Evolutionary conservation across 2,888 invertebrate species (phyloP).

Genomic region (Pemphredon lugubris): DNA sequence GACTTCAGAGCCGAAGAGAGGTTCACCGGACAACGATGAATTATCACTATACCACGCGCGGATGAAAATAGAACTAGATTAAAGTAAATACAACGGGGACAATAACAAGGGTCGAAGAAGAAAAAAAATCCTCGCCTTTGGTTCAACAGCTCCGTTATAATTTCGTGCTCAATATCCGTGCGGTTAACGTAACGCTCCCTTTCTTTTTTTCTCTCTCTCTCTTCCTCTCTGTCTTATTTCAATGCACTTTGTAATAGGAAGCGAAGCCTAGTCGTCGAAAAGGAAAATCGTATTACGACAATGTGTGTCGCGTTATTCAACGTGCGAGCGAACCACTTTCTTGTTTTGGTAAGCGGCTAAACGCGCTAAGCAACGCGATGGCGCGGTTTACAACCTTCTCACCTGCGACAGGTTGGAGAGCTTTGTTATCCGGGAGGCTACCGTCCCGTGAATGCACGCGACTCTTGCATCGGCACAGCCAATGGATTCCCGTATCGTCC

Average conservation of each 20-base stretch:
- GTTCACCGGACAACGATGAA: conserved; percentile 25
- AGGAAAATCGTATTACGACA: conserved; percentile 44
- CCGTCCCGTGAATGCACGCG: conserved; percentile 18
- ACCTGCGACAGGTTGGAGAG: conserved; percentile 25
- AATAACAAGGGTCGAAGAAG: background rate
- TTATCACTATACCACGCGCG: conserved; percentile 4
- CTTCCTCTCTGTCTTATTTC: too few relatives aligned
- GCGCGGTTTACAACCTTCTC: conserved; percentile 27
- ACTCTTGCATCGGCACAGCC: conserved; percentile 12
- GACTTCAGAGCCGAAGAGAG: conserved; percentile 25
- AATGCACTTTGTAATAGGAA: background rate
- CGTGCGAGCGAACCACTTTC: conserved; percentile 42
- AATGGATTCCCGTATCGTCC: conserved; percentile 11
- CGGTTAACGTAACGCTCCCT: too few relatives aligned
- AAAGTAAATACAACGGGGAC: conserved; percentile 2
- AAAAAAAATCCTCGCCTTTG: too few relatives aligned
- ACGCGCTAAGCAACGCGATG: background rate
- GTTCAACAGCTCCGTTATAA: too few relatives aligned
- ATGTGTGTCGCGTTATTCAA: conserved; percentile 48
- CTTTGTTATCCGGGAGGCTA: conserved; percentile 41
- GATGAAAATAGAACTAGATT: background rate
- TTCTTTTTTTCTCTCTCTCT: too few relatives aligned
- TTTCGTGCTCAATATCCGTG: too few relatives aligned
- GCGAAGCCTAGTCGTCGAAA: conserved; percentile 16
- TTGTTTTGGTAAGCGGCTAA: conserved; percentile 41